Evolutionary conservation across 2,797 vertebrate species (phyloP), one percentile per base, ranked within the genome.

Genomic region (Hylomyscus alleni): DNA sequence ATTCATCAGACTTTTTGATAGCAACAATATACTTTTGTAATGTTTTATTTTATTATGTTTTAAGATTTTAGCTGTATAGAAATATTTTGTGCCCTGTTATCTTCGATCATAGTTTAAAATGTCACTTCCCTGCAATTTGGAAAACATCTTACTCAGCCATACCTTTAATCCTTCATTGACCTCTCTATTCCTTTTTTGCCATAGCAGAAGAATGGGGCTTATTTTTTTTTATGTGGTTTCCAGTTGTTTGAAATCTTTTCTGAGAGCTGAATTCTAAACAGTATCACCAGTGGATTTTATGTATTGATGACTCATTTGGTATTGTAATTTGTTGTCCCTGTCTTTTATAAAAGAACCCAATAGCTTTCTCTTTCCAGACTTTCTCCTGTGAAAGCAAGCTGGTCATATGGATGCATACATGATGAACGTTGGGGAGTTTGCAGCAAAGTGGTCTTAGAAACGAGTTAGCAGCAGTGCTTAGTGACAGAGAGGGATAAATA

Each of bases 201-300:
- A n/a, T 58, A 34, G 5, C 56, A 76, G 67, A 17, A 85, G 72
- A 93, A 90, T 82, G n/a, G 72, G 20, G 76, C 94, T 82, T 90
- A 44, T 77, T 85, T 89, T 69, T 89, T 69, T 73, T 65, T 81
- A n/a, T 50, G 93, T 90, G 19, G 67, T 67, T 29, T 15, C 50
- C 9, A 54, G 5, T 80, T 85, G 20, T 75, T 78, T 93, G 62
- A 54, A 73, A 67, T 91, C 29, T 91, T 91, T 76, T 31, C 60
- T 95, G 44, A 73, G 40, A 88, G 50, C 62, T 83, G 77, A 92
- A 86, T 95, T 90, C 52, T 78, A 44, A 90, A n/a, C 19, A 47
- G 56, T 88, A 11, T 31, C 47, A 24, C 29, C 17, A 83, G 10
- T 69, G 22, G 19, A 56, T 86, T 92, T 90, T 40, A 76, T 73